Evolutionary conservation across 2,797 vertebrate genomes (phyloP).

Genomic region (Smutsia gigantea): DNA sequence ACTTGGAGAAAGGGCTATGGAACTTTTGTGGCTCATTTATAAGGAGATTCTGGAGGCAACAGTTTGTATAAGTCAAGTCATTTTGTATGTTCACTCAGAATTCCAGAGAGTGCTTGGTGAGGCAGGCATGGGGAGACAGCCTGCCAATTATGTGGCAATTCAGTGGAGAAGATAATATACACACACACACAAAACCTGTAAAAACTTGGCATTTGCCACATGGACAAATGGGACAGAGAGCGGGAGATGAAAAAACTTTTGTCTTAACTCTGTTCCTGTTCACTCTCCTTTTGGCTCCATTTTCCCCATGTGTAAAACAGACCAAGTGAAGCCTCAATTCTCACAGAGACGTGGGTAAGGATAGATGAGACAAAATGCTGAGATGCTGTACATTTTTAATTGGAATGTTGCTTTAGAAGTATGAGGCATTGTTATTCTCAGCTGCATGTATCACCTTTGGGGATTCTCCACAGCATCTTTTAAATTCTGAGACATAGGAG

Average conservation of each 20-base stretch:
- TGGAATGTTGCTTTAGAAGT: constrained; percentile 47
- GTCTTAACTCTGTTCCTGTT: background rate
- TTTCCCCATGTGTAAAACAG: background rate
- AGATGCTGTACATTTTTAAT: constrained; percentile 50
- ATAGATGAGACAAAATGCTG: background rate
- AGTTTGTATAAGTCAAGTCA: background rate
- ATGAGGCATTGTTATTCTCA: constrained; percentile 58
- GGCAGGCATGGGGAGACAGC: background rate
- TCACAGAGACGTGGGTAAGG: background rate
- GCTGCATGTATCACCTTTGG: constrained; percentile 56
- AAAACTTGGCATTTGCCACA: background rate
- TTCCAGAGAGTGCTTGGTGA: background rate
- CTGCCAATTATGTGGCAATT: constrained; percentile 45
- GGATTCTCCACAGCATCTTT: constrained; percentile 60
- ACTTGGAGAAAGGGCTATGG: constrained; percentile 22
- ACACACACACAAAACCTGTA: background rate
- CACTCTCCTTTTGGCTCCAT: background rate
- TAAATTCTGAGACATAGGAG: constrained; percentile 42
- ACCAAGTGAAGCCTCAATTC: background rate
- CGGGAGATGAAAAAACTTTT: background rate
- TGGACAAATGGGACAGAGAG: background rate
- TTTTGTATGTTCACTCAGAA: constrained; percentile 19
- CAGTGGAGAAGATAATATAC: background rate
- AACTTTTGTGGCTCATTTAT: constrained; percentile 21
- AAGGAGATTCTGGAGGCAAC: constrained; percentile 38